phyloP scores from a whole-genome alignment of 2,888 invertebrate genomes.

The Tholera decimalis region DNA sequence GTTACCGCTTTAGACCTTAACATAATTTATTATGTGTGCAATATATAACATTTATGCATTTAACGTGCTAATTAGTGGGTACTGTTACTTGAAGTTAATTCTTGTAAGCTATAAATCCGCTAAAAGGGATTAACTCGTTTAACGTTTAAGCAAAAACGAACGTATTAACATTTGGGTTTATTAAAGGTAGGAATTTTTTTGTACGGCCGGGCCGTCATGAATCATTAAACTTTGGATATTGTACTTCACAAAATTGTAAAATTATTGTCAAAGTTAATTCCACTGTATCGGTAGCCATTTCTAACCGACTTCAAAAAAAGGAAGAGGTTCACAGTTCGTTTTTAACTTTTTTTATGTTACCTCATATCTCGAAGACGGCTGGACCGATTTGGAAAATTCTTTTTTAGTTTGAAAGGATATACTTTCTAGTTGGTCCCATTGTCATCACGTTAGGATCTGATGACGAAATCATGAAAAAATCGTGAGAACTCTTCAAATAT shows the following conservation, averaged over 20 bases:
- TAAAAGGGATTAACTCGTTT: slow-evolving; percentile 15
- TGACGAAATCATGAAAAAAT: too few species aligned
- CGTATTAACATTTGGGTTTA: slow-evolving; percentile 24
- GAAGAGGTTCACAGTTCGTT: too few species aligned
- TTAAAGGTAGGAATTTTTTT: slow-evolving; percentile 20
- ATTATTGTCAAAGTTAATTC: slow-evolving; percentile 14
- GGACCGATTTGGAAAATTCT: too few species aligned
- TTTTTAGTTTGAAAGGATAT: too few species aligned
- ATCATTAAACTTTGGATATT: slow-evolving; percentile 20
- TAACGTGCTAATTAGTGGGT: slow-evolving; percentile 34
- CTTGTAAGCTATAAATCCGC: slow-evolving; percentile 13
- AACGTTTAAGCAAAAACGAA: background rate
- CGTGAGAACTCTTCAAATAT: too few species aligned
- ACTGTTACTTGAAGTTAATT: background rate
- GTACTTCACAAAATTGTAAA: slow-evolving; percentile 23
- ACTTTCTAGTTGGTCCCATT: too few species aligned
- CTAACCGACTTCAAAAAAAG: too few species aligned
- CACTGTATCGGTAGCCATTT: background rate
- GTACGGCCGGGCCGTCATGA: background rate
- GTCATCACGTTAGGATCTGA: too few species aligned
- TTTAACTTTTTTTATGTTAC: too few species aligned
- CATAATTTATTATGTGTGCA: slow-evolving; percentile 68
- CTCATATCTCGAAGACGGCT: too few species aligned
- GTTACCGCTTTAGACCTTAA: slow-evolving; percentile 64
- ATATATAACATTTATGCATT: slow-evolving; percentile 42